Base-by-base conservation (phyloP, 2,797 vertebrate genomes). In the Kryptopterus vitreolus region DNA sequence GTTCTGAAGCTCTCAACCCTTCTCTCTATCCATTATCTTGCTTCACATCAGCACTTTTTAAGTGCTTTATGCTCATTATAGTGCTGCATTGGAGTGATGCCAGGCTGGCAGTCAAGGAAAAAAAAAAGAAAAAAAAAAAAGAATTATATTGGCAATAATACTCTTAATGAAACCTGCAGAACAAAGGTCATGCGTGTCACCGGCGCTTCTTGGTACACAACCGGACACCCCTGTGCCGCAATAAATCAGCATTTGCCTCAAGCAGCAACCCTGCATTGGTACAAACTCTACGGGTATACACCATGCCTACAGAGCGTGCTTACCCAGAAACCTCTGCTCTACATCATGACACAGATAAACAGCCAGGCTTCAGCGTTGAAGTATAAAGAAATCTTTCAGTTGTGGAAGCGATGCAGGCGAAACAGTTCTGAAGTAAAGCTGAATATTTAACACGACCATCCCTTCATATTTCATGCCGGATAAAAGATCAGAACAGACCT, bases 401-500 rank as follows among this genome's bases (percentile, higher is more conserved):
- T 73, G 33, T 9, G 33, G 29, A 71, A 53, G 29, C 1, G 18
- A n/a, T 53, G 29, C 10, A 33, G 26, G 2, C 26, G 7, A 35
- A 57, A 55, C 4, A 72, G 29, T 72, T 53, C 18, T 33, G 52
- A 72, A n/a, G 18, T 29, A n/a, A 65, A 76, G 31, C 71, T 55
- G 52, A 79, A 76, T 63, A 81, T 85, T 81, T 80, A 52, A 80
- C 75, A 77, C 43, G 71, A 52, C 16, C 15, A 24, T 16, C 13
- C 26, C 22, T 81, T 61, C 65, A 68, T 68, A 68, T 71, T 71
- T 53, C 29, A 71, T 53, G 29, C 29, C 69, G 53, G 70, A 79
- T 63, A 62, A 9, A 26, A 82, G 77, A 89, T 89, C 78, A 87
- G 87, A 89, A 85, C 85, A 86, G 73, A 85, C 74, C n/a, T 87